Evolutionary conservation across 2,797 vertebrate species (phyloP).

Genomic region (Heliangelus exortis): DNA sequence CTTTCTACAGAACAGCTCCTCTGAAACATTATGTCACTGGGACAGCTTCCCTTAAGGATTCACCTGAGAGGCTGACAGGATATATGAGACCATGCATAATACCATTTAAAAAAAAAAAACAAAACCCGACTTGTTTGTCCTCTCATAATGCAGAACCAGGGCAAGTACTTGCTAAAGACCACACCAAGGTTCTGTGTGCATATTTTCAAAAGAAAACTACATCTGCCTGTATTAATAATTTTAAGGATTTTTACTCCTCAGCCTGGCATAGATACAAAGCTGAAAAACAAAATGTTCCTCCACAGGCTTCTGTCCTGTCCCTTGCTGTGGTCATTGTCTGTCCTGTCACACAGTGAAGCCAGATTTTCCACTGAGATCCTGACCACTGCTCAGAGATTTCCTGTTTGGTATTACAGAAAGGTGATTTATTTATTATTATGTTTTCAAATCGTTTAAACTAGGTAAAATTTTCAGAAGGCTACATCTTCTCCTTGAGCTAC

Average conservation of each 20-base stretch:
- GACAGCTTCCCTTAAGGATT: not conserved
- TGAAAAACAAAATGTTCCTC: constrained; percentile 23
- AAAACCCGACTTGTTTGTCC: not conserved
- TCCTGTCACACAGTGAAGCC: not conserved
- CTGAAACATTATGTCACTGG: not conserved
- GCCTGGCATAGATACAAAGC: not conserved
- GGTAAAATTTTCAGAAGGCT: constrained; percentile 27
- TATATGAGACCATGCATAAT: not conserved
- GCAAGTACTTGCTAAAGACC: not conserved
- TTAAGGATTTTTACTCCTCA: constrained; percentile 1
- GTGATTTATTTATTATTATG: not conserved
- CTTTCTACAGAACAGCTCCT: constrained; percentile 16
- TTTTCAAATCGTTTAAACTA: constrained; percentile 5
- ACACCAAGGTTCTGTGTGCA: not conserved
- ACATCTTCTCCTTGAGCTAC: not conserved
- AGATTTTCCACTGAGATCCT: constrained; percentile 51
- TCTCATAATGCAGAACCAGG: not conserved
- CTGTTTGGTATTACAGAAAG: constrained; percentile 41
- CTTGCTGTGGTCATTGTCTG: not conserved
- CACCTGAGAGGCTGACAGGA: not conserved
- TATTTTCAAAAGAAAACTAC: constrained; percentile 14
- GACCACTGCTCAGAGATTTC: constrained; percentile 43
- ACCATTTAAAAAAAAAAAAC: not conserved
- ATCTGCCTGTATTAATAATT: not conserved
- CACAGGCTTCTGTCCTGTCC: not conserved